phyloP scores from a whole-genome alignment of 1,140 invertebrate species.

The Brachionus koreanus region DNA sequence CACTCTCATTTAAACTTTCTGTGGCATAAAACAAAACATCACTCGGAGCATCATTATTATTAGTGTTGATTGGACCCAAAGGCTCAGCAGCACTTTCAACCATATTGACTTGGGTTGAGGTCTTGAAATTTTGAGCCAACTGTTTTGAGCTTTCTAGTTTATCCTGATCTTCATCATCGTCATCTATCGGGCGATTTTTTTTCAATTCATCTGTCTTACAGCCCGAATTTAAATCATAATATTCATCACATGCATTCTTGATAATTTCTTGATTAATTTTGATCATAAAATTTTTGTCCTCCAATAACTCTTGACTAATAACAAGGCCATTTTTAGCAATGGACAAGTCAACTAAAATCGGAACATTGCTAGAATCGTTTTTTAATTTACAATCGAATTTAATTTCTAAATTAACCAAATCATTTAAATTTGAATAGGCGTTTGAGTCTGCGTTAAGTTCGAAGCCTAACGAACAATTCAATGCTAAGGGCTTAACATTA shows the following conservation, averaged over 20 bases:
- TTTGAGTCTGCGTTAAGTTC: not conserved
- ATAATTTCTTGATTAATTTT: not conserved
- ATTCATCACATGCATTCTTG: not conserved
- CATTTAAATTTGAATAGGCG: not conserved
- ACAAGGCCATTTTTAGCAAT: not conserved
- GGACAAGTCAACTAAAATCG: not conserved
- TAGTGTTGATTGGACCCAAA: not conserved
- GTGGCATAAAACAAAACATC: not conserved
- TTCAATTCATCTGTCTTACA: not conserved
- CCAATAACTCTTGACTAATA: not conserved
- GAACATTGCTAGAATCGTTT: not conserved
- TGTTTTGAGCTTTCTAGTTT: not conserved
- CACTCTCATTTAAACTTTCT: not conserved
- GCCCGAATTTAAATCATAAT: not conserved
- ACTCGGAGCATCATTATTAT: not conserved
- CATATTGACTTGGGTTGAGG: constrained; percentile 10
- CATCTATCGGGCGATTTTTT: not conserved
- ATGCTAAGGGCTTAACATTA: not conserved
- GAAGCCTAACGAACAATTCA: constrained; percentile 11
- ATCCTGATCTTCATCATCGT: not conserved
- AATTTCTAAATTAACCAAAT: constrained; percentile 19
- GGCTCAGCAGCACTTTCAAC: not conserved
- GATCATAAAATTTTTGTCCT: not conserved
- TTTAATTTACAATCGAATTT: not conserved
- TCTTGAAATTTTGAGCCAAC: not conserved